Evolutionary conservation across 2,113 vertebrate genomes (phyloP).

Genomic region (Sebastes schlegelii): DNA sequence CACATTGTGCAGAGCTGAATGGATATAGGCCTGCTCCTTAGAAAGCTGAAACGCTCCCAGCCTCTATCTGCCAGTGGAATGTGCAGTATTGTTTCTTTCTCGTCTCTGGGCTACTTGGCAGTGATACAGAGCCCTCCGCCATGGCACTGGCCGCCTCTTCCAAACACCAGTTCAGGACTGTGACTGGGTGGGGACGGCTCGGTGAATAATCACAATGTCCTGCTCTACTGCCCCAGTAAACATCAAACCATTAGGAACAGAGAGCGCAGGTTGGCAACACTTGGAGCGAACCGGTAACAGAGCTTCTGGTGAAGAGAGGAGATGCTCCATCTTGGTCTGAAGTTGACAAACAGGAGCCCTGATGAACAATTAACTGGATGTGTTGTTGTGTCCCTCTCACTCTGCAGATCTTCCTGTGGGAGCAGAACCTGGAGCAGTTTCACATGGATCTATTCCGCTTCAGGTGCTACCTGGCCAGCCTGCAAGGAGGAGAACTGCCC

Average conservation of each 20-base stretch:
- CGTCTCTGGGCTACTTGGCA: slow-evolving; percentile 75
- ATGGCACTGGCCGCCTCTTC: slow-evolving; percentile 38
- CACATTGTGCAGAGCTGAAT: slow-evolving; percentile 76
- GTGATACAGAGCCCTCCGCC: slow-evolving; percentile 52
- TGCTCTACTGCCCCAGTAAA: slow-evolving; percentile 72
- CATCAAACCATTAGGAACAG: slow-evolving; percentile 46
- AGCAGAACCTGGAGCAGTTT: slow-evolving; percentile 97
- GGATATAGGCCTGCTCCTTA: slow-evolving; percentile 59
- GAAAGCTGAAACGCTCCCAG: slow-evolving; percentile 61
- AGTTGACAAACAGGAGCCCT: slow-evolving; percentile 27
- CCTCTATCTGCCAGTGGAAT: slow-evolving; percentile 78
- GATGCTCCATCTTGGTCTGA: slow-evolving; percentile 24
- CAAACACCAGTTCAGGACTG: slow-evolving; percentile 61
- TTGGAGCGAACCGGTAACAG: slow-evolving; percentile 23
- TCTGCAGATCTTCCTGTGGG: slow-evolving; percentile 94
- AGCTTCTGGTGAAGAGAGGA: slow-evolving; percentile 9
- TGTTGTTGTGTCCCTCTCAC: slow-evolving; percentile 17
- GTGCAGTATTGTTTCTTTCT: slow-evolving; percentile 70
- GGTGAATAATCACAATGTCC: slow-evolving; percentile 68
- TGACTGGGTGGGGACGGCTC: slow-evolving; percentile 62
- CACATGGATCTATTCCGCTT: slow-evolving; percentile 97
- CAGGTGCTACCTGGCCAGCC: slow-evolving; percentile 94
- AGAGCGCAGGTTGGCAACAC: slow-evolving; percentile 44
- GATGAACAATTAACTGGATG: slow-evolving; percentile 31
- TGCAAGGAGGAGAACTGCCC: slow-evolving; percentile 95